Evolutionary conservation across 2,888 invertebrate genomes (phyloP).

Genomic region (Monoplex corrugatus): DNA sequence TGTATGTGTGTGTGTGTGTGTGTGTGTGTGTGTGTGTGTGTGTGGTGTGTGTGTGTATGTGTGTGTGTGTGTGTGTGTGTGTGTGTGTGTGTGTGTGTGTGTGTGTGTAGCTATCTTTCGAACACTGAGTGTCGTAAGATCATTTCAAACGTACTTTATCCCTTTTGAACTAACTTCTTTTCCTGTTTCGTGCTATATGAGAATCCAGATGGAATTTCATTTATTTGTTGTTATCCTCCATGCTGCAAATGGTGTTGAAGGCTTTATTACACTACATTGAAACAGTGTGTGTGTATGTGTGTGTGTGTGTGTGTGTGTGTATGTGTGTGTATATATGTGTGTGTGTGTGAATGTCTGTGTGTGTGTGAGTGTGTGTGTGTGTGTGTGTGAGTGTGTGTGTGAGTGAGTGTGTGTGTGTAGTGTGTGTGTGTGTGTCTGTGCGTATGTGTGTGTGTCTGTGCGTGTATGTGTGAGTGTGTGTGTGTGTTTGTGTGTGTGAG

Average conservation of each 20-base stretch:
- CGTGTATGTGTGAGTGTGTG: no score
- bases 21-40: not conserved
- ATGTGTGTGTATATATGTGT: constrained; percentile 13
- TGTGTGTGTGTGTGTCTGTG: not conserved
- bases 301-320: constrained; percentile 13
- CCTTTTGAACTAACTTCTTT: no score
- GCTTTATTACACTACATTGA: no score
- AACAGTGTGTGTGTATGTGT: not conserved
- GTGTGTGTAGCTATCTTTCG: not conserved
- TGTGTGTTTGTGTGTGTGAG: no score
- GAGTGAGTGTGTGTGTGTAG: not conserved
- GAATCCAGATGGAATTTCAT: no score
- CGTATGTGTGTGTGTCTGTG: not conserved
- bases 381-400: not conserved
- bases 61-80: not conserved
- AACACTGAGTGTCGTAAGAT: no score
- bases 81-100: constrained; percentile 22
- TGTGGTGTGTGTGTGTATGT: no score
- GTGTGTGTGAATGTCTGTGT: not conserved
- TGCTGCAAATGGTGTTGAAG: no score
- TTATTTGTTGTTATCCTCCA: no score
- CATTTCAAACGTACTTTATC: no score
- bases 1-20: not conserved
- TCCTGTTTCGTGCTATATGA: no score
- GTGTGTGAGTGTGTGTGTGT: not conserved